These are phyloP conservation scores for Ascaphus truei DNA, from an alignment of 2,113 vertebrate species.

Conservation along the genomic window DNA sequence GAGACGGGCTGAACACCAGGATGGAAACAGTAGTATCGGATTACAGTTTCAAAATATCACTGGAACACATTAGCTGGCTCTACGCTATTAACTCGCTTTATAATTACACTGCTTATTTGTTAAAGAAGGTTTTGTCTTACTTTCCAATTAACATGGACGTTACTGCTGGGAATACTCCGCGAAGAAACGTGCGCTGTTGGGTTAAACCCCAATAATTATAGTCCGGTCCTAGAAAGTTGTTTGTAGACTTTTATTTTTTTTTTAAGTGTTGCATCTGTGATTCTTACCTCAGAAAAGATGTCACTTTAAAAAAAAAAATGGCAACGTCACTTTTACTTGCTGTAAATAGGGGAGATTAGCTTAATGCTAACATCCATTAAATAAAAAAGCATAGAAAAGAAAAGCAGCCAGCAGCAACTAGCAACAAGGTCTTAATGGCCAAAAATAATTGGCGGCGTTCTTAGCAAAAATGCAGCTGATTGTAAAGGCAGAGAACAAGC, in stretches of 20 bases:
- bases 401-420: too few relatives aligned
- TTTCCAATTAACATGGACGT: slow-evolving; percentile 56
- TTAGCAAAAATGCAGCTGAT: too few relatives aligned
- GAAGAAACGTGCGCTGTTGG: slow-evolving; percentile 13
- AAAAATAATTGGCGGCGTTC: too few relatives aligned
- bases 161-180: slow-evolving; percentile 44
- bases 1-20: slow-evolving; percentile 49
- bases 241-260: neutral
- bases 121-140: slow-evolving; percentile 62
- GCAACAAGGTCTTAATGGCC: too few relatives aligned
- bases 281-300: too few relatives aligned
- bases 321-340: too few relatives aligned
- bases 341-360: too few relatives aligned
- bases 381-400: too few relatives aligned
- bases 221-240: neutral
- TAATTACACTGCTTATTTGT: slow-evolving; percentile 68
- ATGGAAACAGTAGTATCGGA: slow-evolving; percentile 65
- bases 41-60: slow-evolving; percentile 67
- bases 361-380: too few relatives aligned
- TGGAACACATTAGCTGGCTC: slow-evolving; percentile 54
- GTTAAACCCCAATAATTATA: neutral
- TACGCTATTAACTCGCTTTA: slow-evolving; percentile 57
- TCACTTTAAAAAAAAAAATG: neutral
- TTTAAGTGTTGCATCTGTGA: neutral
- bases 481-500: too few relatives aligned